Evolutionary conservation across 2,113 vertebrate genomes (phyloP).

Genomic region (Rana temporaria): DNA sequence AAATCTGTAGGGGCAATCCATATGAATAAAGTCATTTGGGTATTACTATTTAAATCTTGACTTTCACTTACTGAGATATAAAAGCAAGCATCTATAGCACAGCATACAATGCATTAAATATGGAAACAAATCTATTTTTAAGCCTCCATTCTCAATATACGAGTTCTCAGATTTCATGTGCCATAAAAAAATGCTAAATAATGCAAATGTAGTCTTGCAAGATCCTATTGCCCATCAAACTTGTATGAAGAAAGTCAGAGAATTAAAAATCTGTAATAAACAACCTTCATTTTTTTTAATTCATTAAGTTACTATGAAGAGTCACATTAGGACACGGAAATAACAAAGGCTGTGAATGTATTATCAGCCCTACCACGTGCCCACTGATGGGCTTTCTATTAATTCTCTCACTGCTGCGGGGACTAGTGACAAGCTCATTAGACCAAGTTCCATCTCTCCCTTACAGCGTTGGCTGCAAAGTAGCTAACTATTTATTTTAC

Average conservation of each 20-base stretch:
- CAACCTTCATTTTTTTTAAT: conserved; percentile 9
- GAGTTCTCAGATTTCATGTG: neutral
- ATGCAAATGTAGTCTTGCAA: neutral
- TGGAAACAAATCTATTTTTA: neutral
- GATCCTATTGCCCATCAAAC: conserved; percentile 14
- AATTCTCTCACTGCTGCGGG: conserved; percentile 31
- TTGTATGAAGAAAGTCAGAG: neutral
- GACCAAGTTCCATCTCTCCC: conserved; percentile 6
- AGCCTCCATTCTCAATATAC: neutral
- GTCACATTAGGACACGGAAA: conserved; percentile 41
- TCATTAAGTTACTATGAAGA: conserved; percentile 39
- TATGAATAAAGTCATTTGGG: too few species aligned
- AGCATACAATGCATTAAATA: too few species aligned
- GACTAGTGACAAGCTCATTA: conserved; percentile 35
- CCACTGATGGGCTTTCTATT: conserved; percentile 44
- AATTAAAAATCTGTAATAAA: conserved; percentile 20
- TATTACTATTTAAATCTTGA: too few species aligned
- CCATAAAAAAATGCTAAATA: conserved; percentile 19
- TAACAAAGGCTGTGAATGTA: conserved; percentile 22
- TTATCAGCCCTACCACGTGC: conserved; percentile 28
- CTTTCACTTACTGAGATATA: too few species aligned
- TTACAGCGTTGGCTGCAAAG: neutral
- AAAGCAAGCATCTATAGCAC: neutral
- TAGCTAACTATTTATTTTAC: conserved; percentile 13
- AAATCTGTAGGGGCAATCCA: too few species aligned